phyloP scores from a whole-genome alignment of 1,140 invertebrate genomes.

The Zaprionus camerounensis region DNA sequence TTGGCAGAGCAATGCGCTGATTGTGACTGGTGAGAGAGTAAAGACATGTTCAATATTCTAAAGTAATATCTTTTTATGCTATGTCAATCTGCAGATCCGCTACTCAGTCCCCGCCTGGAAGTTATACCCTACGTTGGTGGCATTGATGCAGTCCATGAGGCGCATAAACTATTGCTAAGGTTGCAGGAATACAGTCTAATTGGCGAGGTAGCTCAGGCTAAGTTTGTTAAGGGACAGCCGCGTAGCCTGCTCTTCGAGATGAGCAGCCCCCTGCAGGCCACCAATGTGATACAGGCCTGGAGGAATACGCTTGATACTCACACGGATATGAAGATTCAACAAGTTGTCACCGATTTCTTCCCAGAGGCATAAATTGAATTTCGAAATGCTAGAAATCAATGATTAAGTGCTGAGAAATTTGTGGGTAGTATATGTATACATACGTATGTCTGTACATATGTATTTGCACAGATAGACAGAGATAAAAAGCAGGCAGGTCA shows the following conservation, averaged over 20 bases:
- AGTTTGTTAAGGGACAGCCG: too few relatives aligned
- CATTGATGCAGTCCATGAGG: background rate
- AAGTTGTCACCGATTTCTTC: too few relatives aligned
- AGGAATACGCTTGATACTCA: background rate
- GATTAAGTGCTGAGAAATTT: too few relatives aligned
- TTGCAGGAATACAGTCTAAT: slow-evolving; percentile 27
- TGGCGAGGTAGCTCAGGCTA: slow-evolving; percentile 35
- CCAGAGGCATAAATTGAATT: fast-evolving
- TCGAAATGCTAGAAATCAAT: too few relatives aligned
- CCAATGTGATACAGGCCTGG: background rate
- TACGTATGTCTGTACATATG: too few relatives aligned
- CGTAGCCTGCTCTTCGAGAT: slow-evolving; percentile 28
- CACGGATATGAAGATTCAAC: too few relatives aligned
- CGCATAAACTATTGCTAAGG: slow-evolving; percentile 8
- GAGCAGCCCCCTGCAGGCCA: slow-evolving; percentile 23
- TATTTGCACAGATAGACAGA: too few relatives aligned
- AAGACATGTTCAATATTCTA: background rate
- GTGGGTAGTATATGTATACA: too few relatives aligned
- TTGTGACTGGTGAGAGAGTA: background rate
- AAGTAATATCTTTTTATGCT: background rate
- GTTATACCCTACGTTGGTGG: background rate
- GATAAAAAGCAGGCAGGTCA: background rate
- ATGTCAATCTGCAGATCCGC: background rate
- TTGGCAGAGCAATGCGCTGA: background rate
- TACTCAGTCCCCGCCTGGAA: slow-evolving; percentile 22